Percentiles rank a stretch among this genome's conserved stretches.
Conservation (phyloP, 2,888 invertebrate species). For the Nineta flava region DNA sequence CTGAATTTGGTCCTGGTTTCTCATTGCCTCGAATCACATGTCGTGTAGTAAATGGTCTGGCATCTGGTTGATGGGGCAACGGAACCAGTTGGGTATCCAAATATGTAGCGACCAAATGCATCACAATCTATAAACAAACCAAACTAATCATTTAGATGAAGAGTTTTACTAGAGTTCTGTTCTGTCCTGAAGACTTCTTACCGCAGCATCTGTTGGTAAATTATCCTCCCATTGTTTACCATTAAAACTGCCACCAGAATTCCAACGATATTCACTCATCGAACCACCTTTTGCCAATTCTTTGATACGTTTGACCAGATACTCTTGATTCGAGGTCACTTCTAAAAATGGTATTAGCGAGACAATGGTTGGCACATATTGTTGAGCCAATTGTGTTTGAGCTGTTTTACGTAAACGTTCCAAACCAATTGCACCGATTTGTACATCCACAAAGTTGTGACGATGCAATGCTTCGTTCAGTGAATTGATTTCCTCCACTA, state of each 20-base stretch:
- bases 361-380: slow-evolving; percentile 39
- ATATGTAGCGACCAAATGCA: slow-evolving; percentile 73
- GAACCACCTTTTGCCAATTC: slow-evolving; percentile 71
- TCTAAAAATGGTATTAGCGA: slow-evolving; percentile 66
- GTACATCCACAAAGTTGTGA: slow-evolving; percentile 49
- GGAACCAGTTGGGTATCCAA: slow-evolving; percentile 67
- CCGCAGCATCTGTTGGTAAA: slow-evolving; percentile 74
- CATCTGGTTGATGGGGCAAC: slow-evolving; percentile 44
- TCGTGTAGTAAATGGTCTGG: slow-evolving; percentile 43
- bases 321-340: slow-evolving; percentile 69
- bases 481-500: slow-evolving; percentile 55
- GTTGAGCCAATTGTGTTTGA: slow-evolving; percentile 32
- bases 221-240: slow-evolving; percentile 67
- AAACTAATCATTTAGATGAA: background rate
- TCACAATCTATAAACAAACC: slow-evolving; percentile 44
- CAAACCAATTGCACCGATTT: slow-evolving; percentile 51
- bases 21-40: slow-evolving; percentile 30
- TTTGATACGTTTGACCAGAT: slow-evolving; percentile 61
- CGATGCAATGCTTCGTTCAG: slow-evolving; percentile 54
- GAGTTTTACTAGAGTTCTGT: background rate
- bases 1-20: slow-evolving; percentile 31
- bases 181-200: slow-evolving; percentile 24
- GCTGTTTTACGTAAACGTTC: slow-evolving; percentile 61
- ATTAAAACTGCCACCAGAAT: slow-evolving; percentile 56
- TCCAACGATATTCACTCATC: slow-evolving; percentile 81